Conservation (phyloP, 2,113 vertebrate species). For the Cinclus mexicanus region DNA sequence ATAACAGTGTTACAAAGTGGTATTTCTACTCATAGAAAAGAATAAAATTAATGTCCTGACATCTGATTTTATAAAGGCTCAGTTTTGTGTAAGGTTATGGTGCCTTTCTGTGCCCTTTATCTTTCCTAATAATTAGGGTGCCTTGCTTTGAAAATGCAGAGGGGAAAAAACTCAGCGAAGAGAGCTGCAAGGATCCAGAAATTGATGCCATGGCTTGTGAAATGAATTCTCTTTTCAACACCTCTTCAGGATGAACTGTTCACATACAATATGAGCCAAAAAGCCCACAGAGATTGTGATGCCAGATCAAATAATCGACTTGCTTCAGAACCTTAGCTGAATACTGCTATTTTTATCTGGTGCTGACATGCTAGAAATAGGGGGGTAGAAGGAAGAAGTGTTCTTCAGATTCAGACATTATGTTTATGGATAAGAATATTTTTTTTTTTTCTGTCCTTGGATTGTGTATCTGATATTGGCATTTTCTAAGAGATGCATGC, state of each 20-base stretch:
- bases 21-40: background rate
- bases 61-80: background rate
- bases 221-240: background rate
- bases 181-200: background rate
- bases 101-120: background rate
- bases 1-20: background rate
- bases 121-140: background rate
- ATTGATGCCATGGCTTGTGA: background rate
- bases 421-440: background rate
- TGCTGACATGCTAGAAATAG: background rate
- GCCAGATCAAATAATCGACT: background rate
- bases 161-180: fast-evolving
- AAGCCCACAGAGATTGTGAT: background rate
- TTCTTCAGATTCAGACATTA: background rate
- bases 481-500: background rate
- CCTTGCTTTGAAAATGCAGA: background rate
- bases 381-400: fast-evolving
- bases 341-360: background rate
- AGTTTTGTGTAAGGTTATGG: background rate
- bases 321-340: background rate
- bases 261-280: background rate
- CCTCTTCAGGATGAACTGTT: background rate
- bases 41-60: background rate
- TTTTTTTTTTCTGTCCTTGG: background rate
- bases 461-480: background rate